These are phyloP conservation scores for Cordilura impudica DNA, from an alignment of 2,888 invertebrate genomes.

Conservation along the genomic window DNA sequence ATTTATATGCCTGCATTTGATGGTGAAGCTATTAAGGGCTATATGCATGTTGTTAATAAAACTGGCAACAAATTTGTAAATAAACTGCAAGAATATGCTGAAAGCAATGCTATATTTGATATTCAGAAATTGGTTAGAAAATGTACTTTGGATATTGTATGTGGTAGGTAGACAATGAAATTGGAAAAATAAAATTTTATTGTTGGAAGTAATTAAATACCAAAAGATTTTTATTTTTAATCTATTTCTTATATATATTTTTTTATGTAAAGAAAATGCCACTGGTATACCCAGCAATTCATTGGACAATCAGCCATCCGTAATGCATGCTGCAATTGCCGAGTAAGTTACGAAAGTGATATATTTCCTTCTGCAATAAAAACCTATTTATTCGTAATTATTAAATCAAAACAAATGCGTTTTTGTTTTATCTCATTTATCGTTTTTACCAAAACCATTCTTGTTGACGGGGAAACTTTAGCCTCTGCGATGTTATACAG, in stretches of 20 bases:
- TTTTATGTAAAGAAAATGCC: slow-evolving; percentile 67
- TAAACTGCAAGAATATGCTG: slow-evolving; percentile 64
- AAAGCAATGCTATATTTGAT: slow-evolving; percentile 73
- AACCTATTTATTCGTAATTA: neutral
- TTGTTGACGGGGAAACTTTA: slow-evolving; percentile 21
- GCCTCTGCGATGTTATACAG: slow-evolving; percentile 70
- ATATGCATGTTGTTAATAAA: slow-evolving; percentile 76
- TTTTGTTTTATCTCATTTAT: neutral
- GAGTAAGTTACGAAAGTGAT: slow-evolving; percentile 65
- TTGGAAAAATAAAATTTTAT: neutral
- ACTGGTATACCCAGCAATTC: slow-evolving; percentile 69
- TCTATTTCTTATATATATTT: no score
- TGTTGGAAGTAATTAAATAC: no score
- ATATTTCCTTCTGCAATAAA: neutral
- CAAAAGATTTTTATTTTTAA: no score
- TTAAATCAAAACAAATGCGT: neutral
- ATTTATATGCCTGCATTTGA: slow-evolving; percentile 79
- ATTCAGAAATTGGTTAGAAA: slow-evolving; percentile 79
- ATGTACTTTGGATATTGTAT: slow-evolving; percentile 78
- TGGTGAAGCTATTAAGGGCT: slow-evolving; percentile 68
- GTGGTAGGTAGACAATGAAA: slow-evolving; percentile 65
- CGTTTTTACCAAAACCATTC: neutral
- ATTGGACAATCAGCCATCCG: slow-evolving; percentile 67
- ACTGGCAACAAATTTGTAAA: slow-evolving; percentile 79
- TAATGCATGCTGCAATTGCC: slow-evolving; percentile 69